These are phyloP conservation scores for Ectemnius continuus DNA, from an alignment of 2,888 invertebrate species.

Conservation along the genomic window DNA sequence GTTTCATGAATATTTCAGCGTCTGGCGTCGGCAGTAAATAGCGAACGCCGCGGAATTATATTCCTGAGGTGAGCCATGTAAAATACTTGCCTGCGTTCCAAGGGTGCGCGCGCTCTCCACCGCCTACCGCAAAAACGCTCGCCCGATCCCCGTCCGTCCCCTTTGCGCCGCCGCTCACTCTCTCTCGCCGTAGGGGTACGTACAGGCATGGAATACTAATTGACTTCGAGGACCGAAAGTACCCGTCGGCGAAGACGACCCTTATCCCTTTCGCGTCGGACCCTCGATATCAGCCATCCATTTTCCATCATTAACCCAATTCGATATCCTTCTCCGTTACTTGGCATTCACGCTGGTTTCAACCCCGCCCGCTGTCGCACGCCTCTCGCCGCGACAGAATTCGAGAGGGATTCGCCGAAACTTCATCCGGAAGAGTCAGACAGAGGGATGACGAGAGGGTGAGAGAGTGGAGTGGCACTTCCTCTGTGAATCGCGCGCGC, in stretches of 20 bases:
- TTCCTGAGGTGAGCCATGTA: slow-evolving; percentile 53
- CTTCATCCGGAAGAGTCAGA: not conserved
- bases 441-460: too few species aligned
- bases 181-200: slow-evolving; percentile 39
- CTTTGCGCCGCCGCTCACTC: slow-evolving; percentile 15
- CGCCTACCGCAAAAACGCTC: slow-evolving; percentile 38
- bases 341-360: not conserved
- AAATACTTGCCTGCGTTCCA: slow-evolving; percentile 21
- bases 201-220: slow-evolving; percentile 71
- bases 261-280: slow-evolving; percentile 12
- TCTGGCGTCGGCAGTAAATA: slow-evolving; percentile 73
- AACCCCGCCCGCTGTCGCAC: not conserved
- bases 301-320: slow-evolving; percentile 11
- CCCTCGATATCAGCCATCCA: not conserved
- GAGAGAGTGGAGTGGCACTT: too few species aligned
- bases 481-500: too few species aligned
- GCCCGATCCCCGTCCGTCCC: slow-evolving; percentile 16
- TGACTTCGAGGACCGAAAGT: slow-evolving; percentile 62
- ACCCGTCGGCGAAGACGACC: slow-evolving; percentile 34
- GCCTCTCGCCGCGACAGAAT: not conserved
- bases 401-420: too few species aligned
- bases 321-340: slow-evolving; percentile 9
- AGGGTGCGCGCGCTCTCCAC: slow-evolving; percentile 13
- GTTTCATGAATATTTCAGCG: slow-evolving; percentile 77
- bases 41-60: slow-evolving; percentile 70